Conservation (phyloP, 2,888 invertebrate species). For the Eristalis arbustorum region DNA sequence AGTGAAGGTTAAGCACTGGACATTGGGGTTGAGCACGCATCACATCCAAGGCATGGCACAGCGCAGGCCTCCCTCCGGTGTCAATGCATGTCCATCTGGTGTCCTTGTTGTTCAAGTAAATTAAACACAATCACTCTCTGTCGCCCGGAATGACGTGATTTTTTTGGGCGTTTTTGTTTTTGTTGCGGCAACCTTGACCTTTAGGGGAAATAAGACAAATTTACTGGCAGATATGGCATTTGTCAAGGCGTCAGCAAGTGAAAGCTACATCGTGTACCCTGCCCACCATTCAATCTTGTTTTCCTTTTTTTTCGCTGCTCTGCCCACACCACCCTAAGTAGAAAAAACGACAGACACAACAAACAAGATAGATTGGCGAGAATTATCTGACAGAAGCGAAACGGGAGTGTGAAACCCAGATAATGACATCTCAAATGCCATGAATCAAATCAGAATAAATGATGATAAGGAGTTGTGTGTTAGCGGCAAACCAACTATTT, state of each 20-base stretch:
- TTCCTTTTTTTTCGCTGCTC: too few relatives aligned
- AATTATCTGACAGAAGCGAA: neutral
- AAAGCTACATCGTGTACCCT: neutral
- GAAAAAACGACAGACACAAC: neutral
- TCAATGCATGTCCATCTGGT: neutral
- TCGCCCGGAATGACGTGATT: neutral
- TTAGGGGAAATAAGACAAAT: neutral
- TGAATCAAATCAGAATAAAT: constrained; percentile 48
- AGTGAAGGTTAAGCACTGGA: constrained; percentile 20
- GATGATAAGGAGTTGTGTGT: constrained; percentile 44
- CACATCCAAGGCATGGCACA: neutral
- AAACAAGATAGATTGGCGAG: constrained; percentile 28
- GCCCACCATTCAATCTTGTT: neutral
- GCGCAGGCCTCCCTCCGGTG: neutral
- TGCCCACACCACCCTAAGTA: neutral
- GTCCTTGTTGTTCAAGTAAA: constrained; percentile 1
- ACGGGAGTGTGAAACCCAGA: constrained; percentile 22
- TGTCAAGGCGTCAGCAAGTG: neutral
- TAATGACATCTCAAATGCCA: constrained; percentile 48
- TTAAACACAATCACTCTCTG: constrained; percentile 10
- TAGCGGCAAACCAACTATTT: constrained; percentile 34
- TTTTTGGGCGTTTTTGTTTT: neutral
- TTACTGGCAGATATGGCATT: neutral
- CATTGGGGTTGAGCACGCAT: neutral
- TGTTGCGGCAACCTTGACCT: constrained; percentile 1